Evolutionary conservation across 2,797 vertebrate genomes (phyloP), one percentile per base, ranked within the genome.

Genomic region (Darevskia mixta): DNA sequence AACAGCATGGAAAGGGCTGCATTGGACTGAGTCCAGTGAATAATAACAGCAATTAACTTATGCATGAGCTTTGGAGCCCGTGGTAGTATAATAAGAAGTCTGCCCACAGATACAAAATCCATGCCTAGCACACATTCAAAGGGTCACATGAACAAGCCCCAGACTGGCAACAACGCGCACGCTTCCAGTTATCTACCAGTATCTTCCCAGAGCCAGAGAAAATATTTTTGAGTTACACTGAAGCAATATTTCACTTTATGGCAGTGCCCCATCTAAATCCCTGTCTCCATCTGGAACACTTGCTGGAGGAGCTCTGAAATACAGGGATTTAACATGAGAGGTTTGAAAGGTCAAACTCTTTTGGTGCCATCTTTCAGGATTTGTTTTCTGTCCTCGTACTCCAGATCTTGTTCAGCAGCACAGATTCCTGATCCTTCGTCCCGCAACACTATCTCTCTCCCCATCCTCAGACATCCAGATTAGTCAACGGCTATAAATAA

Each of bases 401-500:
- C 67, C 13, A 92, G 79, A 81, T 82, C 77, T 88, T 55, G 77
- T 78, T 29, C 45, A 64, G 85, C 84, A 77, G 49, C 15, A 0
- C 3, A 76, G 17, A 58, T 86, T 85, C 90, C 66, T 81, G 29
- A 58, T 82, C 66, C 43, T 91, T 25, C 69, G 2, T 83, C 73
- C 61, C 86, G 87, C 86, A 90, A 93, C 89, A 45, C 91, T 69
- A 73, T 88, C 88, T 38, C 66, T n/a, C 6, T 6, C 1, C 27
- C 82, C 0, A 85, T 29, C 85, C 86, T 72, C 91, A 78, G 88
- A 11, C 90, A 87, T 87, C 83, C 78, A 79, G 87, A 11, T n/a
- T 87, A 93, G 85, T 89, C 90, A 93, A 86, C 61, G 85, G 87
- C 86, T 79, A 88, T 92, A 90, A 49, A 89, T 38, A 87, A 79